phyloP scores from a whole-genome alignment of 1,140 invertebrate species.

The Heliothis subflexa region DNA sequence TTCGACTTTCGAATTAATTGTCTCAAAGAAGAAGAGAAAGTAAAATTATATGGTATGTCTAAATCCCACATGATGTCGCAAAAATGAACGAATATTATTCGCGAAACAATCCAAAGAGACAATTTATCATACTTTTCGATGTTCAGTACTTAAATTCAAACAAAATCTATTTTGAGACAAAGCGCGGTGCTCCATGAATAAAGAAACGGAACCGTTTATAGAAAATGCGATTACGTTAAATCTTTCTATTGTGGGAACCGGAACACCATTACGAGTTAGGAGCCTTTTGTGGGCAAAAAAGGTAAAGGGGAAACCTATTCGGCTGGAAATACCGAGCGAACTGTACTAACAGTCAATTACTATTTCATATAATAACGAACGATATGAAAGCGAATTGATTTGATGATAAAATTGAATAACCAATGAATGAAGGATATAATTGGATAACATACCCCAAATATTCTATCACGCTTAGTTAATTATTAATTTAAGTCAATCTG shows the following conservation, averaged over 20 bases:
- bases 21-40: conserved; percentile 8
- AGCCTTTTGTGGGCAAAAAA: conserved; percentile 27
- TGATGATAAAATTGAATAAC: not conserved
- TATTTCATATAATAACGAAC: too few species aligned
- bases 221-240: conserved; percentile 14
- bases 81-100: not conserved
- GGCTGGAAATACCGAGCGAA: not conserved
- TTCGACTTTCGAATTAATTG: conserved; percentile 12
- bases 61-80: not conserved
- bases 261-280: conserved; percentile 23
- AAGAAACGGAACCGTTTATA: conserved; percentile 18
- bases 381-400: not conserved
- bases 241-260: conserved; percentile 4
- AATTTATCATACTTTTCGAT: too few species aligned
- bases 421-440: not conserved
- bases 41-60: not conserved
- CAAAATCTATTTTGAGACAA: too few species aligned
- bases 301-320: conserved; percentile 6
- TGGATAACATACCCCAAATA: not conserved
- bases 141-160: too few species aligned
- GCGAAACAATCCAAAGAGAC: too few species aligned
- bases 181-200: not conserved
- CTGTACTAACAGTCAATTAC: not conserved
- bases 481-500: not conserved
- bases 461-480: not conserved